phyloP scores from a whole-genome alignment of 2,888 invertebrate genomes.

The Callyntrura sp. region DNA sequence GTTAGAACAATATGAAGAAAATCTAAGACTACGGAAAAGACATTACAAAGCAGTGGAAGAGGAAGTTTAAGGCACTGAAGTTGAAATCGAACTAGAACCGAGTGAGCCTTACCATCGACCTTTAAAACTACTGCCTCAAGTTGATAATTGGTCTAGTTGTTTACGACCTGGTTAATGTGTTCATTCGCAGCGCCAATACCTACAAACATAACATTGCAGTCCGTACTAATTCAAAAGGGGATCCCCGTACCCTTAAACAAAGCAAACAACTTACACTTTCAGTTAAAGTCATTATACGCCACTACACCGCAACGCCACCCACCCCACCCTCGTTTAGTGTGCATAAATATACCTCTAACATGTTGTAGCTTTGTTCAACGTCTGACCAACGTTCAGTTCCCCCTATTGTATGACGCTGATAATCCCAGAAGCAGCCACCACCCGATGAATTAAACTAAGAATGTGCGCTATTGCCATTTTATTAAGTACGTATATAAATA shows the following conservation, averaged over 20 bases:
- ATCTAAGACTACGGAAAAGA: not conserved
- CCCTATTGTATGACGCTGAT: too few relatives aligned
- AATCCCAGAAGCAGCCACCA: too few relatives aligned
- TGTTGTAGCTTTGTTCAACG: not conserved
- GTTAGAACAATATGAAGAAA: not conserved
- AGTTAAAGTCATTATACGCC: constrained; percentile 36
- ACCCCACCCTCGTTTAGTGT: not conserved
- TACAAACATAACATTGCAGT: not conserved
- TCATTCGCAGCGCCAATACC: not conserved
- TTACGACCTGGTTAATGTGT: constrained; percentile 73
- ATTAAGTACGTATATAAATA: too few relatives aligned
- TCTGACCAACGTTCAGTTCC: constrained; percentile 5
- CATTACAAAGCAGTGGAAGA: constrained; percentile 30
- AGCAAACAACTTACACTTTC: constrained; percentile 56
- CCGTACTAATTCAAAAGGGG: not conserved
- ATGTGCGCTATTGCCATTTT: too few relatives aligned
- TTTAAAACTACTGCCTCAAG: constrained; percentile 66
- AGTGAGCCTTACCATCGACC: constrained; percentile 64
- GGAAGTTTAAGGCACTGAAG: constrained; percentile 67
- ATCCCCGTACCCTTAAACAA: not conserved
- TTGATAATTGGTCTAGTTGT: constrained; percentile 72
- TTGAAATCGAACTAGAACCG: constrained; percentile 65
- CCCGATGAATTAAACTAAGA: too few relatives aligned
- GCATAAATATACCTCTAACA: not conserved
- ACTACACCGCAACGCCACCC: not conserved